Evolutionary conservation across 2,888 invertebrate species (phyloP), one percentile per base, ranked within the genome.

Genomic region (Boloria selene): DNA sequence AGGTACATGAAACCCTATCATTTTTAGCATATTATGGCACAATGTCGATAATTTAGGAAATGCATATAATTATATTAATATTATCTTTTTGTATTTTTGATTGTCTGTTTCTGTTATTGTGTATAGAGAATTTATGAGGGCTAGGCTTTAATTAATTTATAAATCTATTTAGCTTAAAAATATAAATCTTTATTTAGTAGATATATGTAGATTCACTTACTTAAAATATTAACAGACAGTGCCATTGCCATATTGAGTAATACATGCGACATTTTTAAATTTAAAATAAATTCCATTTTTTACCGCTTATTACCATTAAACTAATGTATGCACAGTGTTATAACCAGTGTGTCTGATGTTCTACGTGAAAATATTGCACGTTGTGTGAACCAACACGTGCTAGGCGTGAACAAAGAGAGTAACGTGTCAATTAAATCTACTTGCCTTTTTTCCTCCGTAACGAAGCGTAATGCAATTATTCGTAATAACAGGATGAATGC

Each of bases 381-480:
- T 63, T 86, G 85, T 90, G 90, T 82, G 90, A 90, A 87, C 74
- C 73, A 61, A 52, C 88, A 88, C 86, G 85, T 88, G 90, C 79
- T 79, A 79, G 75, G 77, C 80, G 78, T 79, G 85, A 86, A 90
- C 91, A 90, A 90, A 90, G 90, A 90, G 88, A 87, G 87, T 77
- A 79, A 84, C 81, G 82, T 84, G 88, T 89, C 91, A 90, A 90
- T 91, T 90, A 90, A 88, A 89, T 81, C 79, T 83, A 83, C 86
- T 88, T 85, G 84, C 84, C 77, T 71, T 87, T 88, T 89, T 90
- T 85, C 84, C 81, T 78, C 84, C 80, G 90, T 92, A 90, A 91
- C 91, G 88, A 91, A 91, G 84, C 88, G 87, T 92, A 91, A 91
- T 92, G 88, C 90, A 91, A 92, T 92, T 92, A 92, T 85, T 78